Conservation (phyloP, 2,888 invertebrate species). For the Diabrotica balteata region DNA sequence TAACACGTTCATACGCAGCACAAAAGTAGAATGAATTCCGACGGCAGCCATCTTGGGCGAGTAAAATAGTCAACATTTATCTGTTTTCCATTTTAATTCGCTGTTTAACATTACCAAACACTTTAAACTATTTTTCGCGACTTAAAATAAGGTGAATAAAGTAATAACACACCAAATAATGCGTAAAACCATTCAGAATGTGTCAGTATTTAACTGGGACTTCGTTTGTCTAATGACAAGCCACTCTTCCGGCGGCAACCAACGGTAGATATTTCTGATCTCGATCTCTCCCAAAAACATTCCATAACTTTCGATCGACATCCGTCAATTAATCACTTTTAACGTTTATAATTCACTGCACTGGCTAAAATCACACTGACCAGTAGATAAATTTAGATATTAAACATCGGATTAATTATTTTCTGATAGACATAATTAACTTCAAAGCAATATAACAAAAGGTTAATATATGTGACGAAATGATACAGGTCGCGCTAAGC, state of each 20-base stretch:
- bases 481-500: conserved; percentile 49
- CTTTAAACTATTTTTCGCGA: conserved; percentile 44
- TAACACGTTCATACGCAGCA: conserved; percentile 34
- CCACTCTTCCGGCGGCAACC: conserved; percentile 52
- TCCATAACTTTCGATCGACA: conserved; percentile 29
- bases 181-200: conserved; percentile 4
- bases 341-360: too few relatives aligned
- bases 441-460: conserved; percentile 61
- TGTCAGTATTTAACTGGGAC: conserved; percentile 18
- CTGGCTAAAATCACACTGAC: too few relatives aligned
- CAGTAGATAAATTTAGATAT: conserved; percentile 25
- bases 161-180: conserved; percentile 33
- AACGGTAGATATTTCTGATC: conserved; percentile 24
- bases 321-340: conserved; percentile 27
- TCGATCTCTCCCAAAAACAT: conserved; percentile 27
- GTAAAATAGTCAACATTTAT: conserved; percentile 60
- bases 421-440: conserved; percentile 56
- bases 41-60: conserved; percentile 61
- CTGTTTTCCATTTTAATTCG: conserved; percentile 61
- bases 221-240: conserved; percentile 40
- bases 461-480: conserved; percentile 62
- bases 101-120: conserved; percentile 50
- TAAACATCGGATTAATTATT: conserved; percentile 47
- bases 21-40: conserved; percentile 51
- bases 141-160: conserved; percentile 39